Evolutionary conservation across 2,888 invertebrate species (phyloP).

Genomic region (Hydropsyche betteni): DNA sequence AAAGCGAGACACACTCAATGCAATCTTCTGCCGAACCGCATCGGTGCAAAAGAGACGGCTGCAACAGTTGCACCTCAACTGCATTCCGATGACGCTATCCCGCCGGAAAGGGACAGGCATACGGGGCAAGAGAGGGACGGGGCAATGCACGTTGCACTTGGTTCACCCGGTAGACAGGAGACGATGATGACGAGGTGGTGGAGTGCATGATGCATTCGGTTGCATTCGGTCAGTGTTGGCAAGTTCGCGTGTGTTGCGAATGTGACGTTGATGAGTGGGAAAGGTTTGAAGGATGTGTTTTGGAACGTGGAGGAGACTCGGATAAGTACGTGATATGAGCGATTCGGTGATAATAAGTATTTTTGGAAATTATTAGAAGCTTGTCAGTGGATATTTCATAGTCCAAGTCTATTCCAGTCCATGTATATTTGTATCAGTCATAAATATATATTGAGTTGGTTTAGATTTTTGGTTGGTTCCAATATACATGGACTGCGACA

Average conservation of each 20-base stretch:
- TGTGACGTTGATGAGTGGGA: no score
- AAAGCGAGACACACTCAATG: slow-evolving; percentile 11
- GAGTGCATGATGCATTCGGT: slow-evolving; percentile 31
- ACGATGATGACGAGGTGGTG: slow-evolving; percentile 31
- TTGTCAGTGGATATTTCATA: no score
- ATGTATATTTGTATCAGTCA: no score
- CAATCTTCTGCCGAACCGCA: background rate
- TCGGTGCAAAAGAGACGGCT: slow-evolving; percentile 5
- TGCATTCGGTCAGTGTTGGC: slow-evolving; percentile 31
- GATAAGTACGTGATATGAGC: no score
- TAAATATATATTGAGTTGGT: no score
- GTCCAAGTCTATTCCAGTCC: no score
- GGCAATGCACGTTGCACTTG: slow-evolving; percentile 45
- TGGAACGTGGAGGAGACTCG: no score
- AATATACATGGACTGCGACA: no score
- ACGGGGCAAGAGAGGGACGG: slow-evolving; percentile 35
- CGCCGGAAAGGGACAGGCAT: background rate
- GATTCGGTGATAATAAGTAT: no score
- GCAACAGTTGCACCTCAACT: slow-evolving; percentile 1
- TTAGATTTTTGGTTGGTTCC: no score
- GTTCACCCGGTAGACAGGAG: slow-evolving; percentile 48
- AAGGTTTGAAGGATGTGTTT: no score
- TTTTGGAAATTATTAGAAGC: no score
- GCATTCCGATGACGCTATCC: background rate
- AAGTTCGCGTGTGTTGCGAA: background rate